A percentile compares a stretch with the other conserved stretches of the same genome.
Conservation (phyloP, 2,888 invertebrate genomes). For the Oscheius sp. region DNA sequence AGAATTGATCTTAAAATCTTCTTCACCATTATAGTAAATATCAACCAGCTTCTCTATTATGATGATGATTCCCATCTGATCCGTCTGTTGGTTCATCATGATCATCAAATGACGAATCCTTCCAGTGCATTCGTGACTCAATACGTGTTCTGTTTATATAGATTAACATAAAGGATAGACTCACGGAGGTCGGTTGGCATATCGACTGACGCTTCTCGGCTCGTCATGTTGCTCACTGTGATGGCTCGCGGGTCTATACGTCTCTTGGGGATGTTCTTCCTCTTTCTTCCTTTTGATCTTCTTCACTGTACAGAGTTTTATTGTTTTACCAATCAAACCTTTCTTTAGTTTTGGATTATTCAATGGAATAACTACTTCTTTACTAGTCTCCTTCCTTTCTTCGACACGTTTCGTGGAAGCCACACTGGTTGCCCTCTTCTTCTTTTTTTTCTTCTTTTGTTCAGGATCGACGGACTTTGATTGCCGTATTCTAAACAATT, state of each 20-base stretch:
- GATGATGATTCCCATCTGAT: neutral
- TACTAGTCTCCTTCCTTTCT: neutral
- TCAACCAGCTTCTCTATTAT: too few relatives aligned
- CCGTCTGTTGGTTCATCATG: neutral
- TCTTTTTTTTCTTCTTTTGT: slow-evolving; percentile 31
- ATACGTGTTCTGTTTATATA: neutral
- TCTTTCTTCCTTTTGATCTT: slow-evolving; percentile 9
- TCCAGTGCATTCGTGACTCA: slow-evolving; percentile 18
- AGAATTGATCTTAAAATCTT: neutral
- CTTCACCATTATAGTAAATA: neutral
- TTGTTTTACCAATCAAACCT: neutral
- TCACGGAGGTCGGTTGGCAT: slow-evolving; percentile 18
- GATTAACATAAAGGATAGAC: neutral
- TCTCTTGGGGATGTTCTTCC: neutral
- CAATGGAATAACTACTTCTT: neutral
- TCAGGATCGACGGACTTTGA: slow-evolving; percentile 25
- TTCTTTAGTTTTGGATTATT: slow-evolving; percentile 8
- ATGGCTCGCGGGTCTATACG: neutral
- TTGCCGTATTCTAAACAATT: neutral
- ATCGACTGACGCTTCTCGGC: slow-evolving; percentile 25
- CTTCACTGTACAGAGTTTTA: neutral
- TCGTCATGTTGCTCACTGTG: neutral
- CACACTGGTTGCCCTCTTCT: slow-evolving; percentile 30
- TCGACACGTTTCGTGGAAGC: slow-evolving; percentile 2
- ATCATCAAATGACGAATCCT: slow-evolving; percentile 9